phyloP scores from a whole-genome alignment of 2,113 vertebrate species.

The Litocranius walleri region DNA sequence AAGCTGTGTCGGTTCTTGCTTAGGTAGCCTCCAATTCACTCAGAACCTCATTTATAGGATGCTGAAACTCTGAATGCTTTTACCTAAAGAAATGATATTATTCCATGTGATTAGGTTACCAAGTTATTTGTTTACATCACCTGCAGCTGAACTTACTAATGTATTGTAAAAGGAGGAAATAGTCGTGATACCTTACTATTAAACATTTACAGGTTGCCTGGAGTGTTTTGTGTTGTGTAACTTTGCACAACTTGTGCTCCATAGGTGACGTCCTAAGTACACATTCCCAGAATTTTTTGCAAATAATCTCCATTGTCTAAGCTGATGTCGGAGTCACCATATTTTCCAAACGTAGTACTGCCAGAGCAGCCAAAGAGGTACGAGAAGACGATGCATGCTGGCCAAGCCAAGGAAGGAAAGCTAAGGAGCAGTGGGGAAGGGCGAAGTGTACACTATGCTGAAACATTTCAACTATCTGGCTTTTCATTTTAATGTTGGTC shows the following conservation, averaged over 20 bases:
- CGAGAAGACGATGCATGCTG: background rate
- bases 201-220: background rate
- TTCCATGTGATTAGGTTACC: background rate
- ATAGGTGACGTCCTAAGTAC: background rate
- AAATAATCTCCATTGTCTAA: background rate
- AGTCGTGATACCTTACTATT: background rate
- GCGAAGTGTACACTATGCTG: fast-evolving
- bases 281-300: background rate
- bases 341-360: background rate
- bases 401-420: no score
- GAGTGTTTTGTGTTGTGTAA: background rate
- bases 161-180: background rate
- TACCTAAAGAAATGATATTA: background rate
- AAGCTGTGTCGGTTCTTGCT: background rate
- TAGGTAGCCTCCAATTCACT: background rate
- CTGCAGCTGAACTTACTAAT: background rate
- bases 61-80: background rate
- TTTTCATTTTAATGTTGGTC: background rate
- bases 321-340: background rate
- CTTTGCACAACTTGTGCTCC: background rate
- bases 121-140: background rate
- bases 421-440: background rate
- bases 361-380: background rate
- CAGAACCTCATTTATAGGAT: background rate
- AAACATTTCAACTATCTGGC: background rate